Evolutionary conservation across 2,113 vertebrate species (phyloP).

Genomic region (Triplophysa siluroides): DNA sequence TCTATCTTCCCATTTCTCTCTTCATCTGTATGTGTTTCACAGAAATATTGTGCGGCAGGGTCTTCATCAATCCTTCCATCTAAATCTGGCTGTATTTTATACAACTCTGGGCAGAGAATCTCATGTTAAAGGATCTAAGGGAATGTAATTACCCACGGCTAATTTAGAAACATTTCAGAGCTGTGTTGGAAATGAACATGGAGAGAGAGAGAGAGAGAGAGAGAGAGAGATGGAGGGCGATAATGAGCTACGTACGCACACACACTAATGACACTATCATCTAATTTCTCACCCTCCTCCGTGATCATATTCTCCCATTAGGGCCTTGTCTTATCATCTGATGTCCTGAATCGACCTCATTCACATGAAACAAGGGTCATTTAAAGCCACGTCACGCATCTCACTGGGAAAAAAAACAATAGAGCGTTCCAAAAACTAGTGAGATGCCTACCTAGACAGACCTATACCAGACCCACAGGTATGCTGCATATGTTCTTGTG

Average conservation of each 20-base stretch:
- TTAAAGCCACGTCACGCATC: not conserved
- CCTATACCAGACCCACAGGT: too few species aligned
- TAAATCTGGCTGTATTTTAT: constrained; percentile 3
- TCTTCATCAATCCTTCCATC: constrained; percentile 3
- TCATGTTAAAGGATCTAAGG: constrained; percentile 25
- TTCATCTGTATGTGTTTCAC: not conserved
- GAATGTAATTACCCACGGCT: constrained; percentile 3
- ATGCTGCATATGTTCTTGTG: too few species aligned
- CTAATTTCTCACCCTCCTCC: not conserved
- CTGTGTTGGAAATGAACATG: constrained; percentile 1
- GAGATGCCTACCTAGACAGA: too few species aligned
- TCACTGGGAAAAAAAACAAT: not conserved
- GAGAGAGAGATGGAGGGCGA: not conserved
- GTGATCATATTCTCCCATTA: not conserved
- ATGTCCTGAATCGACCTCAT: not conserved
- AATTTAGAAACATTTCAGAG: constrained; percentile 23
- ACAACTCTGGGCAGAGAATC: not conserved
- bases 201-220: not conserved
- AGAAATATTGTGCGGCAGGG: not conserved
- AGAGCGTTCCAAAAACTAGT: too few species aligned
- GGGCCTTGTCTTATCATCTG: not conserved
- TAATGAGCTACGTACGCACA: constrained; percentile 8
- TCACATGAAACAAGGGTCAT: not conserved
- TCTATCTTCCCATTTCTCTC: not conserved
- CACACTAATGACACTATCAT: constrained; percentile 20